Evolutionary conservation across 1,140 invertebrate genomes (phyloP), one percentile per base, ranked within the genome.

Genomic region (Brachionus asplanchnoidis): DNA sequence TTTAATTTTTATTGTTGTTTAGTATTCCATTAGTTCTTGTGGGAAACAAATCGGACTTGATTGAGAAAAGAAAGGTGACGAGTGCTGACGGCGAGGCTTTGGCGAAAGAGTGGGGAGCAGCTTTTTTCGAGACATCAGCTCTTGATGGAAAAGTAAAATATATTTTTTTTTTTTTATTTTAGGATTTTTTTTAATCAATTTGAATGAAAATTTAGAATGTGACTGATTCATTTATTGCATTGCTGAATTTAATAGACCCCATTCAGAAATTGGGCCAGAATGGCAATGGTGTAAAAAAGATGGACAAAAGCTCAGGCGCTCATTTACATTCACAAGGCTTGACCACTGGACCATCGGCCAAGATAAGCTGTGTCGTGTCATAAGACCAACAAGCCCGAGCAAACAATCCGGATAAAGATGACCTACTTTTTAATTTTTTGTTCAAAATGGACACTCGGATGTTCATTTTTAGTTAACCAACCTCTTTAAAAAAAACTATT

Each of bases 61-160:
- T 46, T 2, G 79, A 82, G 14, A 42, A 82, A 32, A 42, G 79
- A 46, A 65, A 65, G 50, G 44, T 77, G 46, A 3, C 42, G 7
- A 50, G 50, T n/a, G 26, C 7, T 5, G 40, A 46, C 32, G 82
- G 82, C 1, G 46, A 73, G 26, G 14, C 20, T 20, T 50, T 84
- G 23, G 82, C 82, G 9, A 23, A 36, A n/a, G n/a, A 42, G 68
- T 50, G 28, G 36, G 11, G 14, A 4, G 46, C 46, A 46, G 23
- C 42, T 12, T 84, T 84, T 70, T 50, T 70, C 46, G 65, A 84
- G 36, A 84, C 82, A n/a, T 84, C 82, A 9, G 82, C 82, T 17
- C 26, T 77, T 12, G 44, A 77, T 50, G 44, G 73, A 50, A 73
- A 73, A 20, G 68, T 73, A 73, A 42, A 4, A 36, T 1, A 6